These are phyloP conservation scores for Noctilio leporinus DNA, from an alignment of 2,113 vertebrate species.

Conservation along the genomic window DNA sequence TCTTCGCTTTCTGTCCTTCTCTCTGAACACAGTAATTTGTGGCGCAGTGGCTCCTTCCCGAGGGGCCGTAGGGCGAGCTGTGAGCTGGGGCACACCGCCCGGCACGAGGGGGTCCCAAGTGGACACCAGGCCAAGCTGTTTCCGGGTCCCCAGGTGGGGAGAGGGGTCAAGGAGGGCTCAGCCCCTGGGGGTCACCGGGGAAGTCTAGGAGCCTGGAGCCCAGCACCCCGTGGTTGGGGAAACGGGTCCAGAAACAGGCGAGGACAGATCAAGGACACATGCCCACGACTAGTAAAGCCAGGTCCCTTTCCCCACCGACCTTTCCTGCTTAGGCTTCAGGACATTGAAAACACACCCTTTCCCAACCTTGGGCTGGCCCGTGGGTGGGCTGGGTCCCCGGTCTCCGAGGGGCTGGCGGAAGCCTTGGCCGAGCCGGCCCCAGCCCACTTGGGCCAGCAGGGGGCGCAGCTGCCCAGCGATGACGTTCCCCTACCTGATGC, in stretches of 20 bases:
- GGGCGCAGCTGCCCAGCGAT: constrained; percentile 7
- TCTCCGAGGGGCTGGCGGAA: not conserved
- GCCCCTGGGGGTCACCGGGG: not conserved
- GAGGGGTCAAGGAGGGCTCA: not conserved
- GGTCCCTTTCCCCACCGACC: not conserved
- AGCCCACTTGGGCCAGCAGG: not conserved
- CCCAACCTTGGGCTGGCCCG: not conserved
- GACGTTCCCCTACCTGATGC: not conserved
- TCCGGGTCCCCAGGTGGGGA: not conserved
- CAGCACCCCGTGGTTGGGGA: not conserved
- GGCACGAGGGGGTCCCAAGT: not conserved
- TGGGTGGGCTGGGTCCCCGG: accelerated
- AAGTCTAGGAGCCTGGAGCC: not conserved
- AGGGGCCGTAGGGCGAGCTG: not conserved
- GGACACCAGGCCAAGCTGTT: not conserved
- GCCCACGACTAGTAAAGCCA: not conserved
- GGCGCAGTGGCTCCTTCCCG: constrained; percentile 51
- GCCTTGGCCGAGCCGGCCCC: accelerated
- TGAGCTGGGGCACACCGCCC: not conserved
- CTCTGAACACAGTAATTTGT: constrained; percentile 70
- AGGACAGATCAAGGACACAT: not conserved
- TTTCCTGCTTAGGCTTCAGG: not conserved
- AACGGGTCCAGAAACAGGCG: not conserved
- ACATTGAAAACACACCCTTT: not conserved
- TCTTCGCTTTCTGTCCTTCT: constrained; percentile 67